Evolutionary conservation across 2,888 invertebrate genomes (phyloP).

Genomic region (Cryptocheilus praepositus): DNA sequence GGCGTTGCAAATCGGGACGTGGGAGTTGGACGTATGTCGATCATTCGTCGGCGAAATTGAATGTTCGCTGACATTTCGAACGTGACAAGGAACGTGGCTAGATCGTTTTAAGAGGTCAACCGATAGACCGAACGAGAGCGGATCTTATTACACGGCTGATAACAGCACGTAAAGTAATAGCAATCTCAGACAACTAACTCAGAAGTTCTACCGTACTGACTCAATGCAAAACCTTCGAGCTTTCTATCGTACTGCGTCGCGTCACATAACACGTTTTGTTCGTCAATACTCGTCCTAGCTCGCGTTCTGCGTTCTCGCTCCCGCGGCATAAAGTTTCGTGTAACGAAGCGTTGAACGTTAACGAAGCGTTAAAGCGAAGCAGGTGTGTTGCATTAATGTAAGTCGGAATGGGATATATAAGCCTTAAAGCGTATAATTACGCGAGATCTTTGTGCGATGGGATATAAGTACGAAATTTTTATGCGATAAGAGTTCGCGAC

Average conservation of each 20-base stretch:
- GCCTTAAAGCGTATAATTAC: constrained; percentile 57
- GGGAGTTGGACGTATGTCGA: too few species aligned
- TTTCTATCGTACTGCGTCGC: constrained; percentile 2
- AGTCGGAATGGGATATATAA: constrained; percentile 42
- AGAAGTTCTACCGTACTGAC: too few species aligned
- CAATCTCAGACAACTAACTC: too few species aligned
- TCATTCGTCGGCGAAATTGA: too few species aligned
- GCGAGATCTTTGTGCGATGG: constrained; percentile 42
- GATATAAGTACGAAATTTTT: constrained; percentile 19
- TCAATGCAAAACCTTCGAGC: neutral
- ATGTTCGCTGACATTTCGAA: too few species aligned
- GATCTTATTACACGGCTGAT: too few species aligned
- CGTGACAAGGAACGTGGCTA: too few species aligned
- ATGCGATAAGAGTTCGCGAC: neutral
- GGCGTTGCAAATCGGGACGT: too few species aligned
- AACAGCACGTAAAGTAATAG: too few species aligned
- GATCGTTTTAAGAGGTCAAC: too few species aligned
- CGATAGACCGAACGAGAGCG: too few species aligned
- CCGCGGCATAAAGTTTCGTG: constrained; percentile 55
- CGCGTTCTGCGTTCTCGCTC: constrained; percentile 38
- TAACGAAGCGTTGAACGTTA: constrained; percentile 68
- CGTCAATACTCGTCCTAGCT: neutral
- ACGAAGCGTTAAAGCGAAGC: constrained; percentile 72
- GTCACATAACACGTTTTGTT: neutral
- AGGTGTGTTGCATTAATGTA: constrained; percentile 63